Evolutionary conservation across 2,113 vertebrate genomes (phyloP).

Genomic region (Trematocara unimaculatum): DNA sequence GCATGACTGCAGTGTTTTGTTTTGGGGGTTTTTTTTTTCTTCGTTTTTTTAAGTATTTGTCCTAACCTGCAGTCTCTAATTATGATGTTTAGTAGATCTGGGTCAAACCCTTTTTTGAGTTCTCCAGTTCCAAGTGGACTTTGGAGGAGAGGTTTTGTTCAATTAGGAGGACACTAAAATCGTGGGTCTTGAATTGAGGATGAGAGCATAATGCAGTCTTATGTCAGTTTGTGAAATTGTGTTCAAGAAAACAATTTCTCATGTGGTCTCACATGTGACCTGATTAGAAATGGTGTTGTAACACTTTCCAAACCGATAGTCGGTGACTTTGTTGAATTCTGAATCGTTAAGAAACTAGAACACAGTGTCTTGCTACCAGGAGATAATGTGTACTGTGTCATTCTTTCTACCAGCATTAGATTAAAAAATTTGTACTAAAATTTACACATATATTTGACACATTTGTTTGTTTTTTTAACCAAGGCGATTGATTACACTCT

Average conservation of each 20-base stretch:
- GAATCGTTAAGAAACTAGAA: not conserved
- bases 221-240: not conserved
- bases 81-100: not conserved
- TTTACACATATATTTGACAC: not conserved
- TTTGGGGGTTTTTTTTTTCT: rapidly evolving
- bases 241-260: not conserved
- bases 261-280: not conserved
- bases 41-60: not conserved
- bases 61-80: not conserved
- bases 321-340: not conserved
- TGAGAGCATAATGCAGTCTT: not conserved
- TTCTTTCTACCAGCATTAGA: not conserved
- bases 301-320: not conserved
- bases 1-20: not conserved
- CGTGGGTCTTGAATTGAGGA: not conserved
- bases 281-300: not conserved
- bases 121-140: not conserved
- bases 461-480: not conserved
- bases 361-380: not conserved
- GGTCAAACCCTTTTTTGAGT: not conserved
- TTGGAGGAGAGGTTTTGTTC: not conserved
- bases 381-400: not conserved
- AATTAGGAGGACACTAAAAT: rapidly evolving
- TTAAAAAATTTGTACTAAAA: not conserved
- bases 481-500: not conserved